Percentiles rank a stretch among this genome's conserved stretches.
phyloP scores from a whole-genome alignment of 2,888 invertebrate species.

The Diadromus collaris region DNA sequence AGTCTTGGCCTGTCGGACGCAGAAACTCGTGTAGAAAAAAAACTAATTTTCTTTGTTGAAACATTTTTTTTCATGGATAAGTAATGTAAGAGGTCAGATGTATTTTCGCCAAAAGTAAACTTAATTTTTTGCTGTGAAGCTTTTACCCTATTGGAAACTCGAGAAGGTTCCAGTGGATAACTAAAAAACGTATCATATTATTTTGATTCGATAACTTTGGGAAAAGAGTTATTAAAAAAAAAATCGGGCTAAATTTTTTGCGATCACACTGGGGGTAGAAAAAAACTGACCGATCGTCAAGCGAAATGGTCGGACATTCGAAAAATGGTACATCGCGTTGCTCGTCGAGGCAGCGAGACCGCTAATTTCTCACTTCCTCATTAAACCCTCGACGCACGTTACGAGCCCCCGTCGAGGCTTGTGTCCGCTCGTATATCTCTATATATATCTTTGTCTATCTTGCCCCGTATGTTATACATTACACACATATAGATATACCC shows the following conservation, averaged over 20 bases:
- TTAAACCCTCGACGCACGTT: slow-evolving; percentile 53
- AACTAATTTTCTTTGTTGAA: no score
- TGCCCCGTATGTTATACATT: slow-evolving; percentile 3
- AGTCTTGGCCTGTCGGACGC: no score
- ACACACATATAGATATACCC: neutral
- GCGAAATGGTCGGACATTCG: neutral
- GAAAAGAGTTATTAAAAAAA: neutral
- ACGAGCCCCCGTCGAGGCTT: slow-evolving; percentile 9
- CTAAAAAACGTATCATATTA: no score
- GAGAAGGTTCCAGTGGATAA: no score
- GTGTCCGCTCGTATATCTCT: slow-evolving; percentile 6
- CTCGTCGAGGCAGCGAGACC: slow-evolving; percentile 9
- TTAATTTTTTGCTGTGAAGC: no score
- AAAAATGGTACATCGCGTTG: neutral
- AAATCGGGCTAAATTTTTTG: neutral
- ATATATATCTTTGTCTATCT: neutral
- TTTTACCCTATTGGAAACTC: no score
- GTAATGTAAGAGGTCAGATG: no score
- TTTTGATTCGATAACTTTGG: neutral
- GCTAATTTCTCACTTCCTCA: slow-evolving; percentile 60
- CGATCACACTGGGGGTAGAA: neutral
- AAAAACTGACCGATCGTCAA: neutral
- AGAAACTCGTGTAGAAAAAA: no score
- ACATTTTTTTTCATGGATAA: no score
- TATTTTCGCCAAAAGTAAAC: no score